These are phyloP conservation scores for Micromys minutus DNA, from an alignment of 2,113 vertebrate genomes.

Conservation along the genomic window DNA sequence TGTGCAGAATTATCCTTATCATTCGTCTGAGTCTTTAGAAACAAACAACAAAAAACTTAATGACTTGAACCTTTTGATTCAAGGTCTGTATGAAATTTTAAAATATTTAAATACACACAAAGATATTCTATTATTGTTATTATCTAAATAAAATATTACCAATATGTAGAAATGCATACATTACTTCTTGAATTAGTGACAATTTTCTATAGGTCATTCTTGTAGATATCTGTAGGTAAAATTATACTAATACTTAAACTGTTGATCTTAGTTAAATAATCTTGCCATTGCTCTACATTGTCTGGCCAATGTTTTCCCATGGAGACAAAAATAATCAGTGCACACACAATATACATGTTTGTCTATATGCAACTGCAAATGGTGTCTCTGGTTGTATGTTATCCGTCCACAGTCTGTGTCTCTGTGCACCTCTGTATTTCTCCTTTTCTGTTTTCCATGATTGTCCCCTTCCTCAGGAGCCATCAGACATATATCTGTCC, in stretches of 20 bases:
- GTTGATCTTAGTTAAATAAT: background rate
- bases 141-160: conserved; percentile 13
- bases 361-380: background rate
- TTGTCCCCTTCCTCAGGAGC: conserved; percentile 6
- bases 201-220: background rate
- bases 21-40: background rate
- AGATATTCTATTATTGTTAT: background rate
- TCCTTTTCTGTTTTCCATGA: conserved; percentile 72
- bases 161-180: background rate
- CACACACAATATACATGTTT: background rate
- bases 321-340: conserved; percentile 33
- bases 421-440: conserved; percentile 70
- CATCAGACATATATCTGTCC: conserved; percentile 6
- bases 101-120: conserved; percentile 4
- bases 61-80: background rate
- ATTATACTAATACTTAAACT: conserved; percentile 8
- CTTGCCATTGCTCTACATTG: background rate
- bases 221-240: background rate
- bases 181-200: background rate
- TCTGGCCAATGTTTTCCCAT: background rate
- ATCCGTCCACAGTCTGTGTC: conserved; percentile 69
- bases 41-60: background rate
- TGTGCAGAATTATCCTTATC: background rate
- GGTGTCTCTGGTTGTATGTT: conserved; percentile 69
- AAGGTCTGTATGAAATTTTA: background rate